These are phyloP conservation scores for Cheilosia vernalis DNA, from an alignment of 2,888 invertebrate species.

Conservation along the genomic window DNA sequence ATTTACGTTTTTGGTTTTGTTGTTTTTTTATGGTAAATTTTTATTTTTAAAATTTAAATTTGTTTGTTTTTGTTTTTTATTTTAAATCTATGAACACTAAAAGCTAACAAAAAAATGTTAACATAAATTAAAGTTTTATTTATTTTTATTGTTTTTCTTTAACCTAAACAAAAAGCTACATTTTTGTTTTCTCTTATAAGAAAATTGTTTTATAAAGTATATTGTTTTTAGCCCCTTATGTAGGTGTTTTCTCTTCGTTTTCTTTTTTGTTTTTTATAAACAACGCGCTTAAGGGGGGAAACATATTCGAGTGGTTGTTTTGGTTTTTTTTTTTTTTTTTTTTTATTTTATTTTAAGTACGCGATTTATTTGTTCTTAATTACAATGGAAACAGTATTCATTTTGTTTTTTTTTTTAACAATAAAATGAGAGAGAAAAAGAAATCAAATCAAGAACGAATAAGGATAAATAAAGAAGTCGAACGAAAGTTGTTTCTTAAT, in stretches of 20 bases:
- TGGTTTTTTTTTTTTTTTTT: constrained; percentile 12
- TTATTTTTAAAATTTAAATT: constrained; percentile 70
- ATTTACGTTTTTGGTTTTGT: constrained; percentile 62
- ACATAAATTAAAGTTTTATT: constrained; percentile 65
- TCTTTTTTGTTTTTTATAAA: constrained; percentile 53
- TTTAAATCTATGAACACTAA: constrained; percentile 76
- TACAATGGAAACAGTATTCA: constrained; percentile 4
- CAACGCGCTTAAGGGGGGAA: constrained; percentile 53
- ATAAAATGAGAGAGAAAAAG: constrained; percentile 37
- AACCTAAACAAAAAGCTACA: constrained; percentile 72
- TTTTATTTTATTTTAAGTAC: constrained; percentile 42
- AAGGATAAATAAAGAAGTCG: constrained; percentile 17
- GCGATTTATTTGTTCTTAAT: constrained; percentile 39
- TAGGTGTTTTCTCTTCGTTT: constrained; percentile 26
- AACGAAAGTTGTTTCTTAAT: constrained; percentile 59
- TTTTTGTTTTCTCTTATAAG: constrained; percentile 60
- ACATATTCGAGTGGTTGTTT: constrained; percentile 61
- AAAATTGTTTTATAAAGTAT: constrained; percentile 62
- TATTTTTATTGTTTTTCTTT: constrained; percentile 40
- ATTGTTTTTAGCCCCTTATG: constrained; percentile 59
- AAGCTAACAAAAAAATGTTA: constrained; percentile 75
- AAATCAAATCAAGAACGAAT: constrained; percentile 48
- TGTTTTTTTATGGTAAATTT: constrained; percentile 71
- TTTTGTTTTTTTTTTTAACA: constrained; percentile 38
- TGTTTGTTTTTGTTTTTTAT: constrained; percentile 64